Percentiles rank a stretch among this genome's conserved stretches.
Conservation (phyloP, 2,797 vertebrate genomes). For the Ibycter americanus region DNA sequence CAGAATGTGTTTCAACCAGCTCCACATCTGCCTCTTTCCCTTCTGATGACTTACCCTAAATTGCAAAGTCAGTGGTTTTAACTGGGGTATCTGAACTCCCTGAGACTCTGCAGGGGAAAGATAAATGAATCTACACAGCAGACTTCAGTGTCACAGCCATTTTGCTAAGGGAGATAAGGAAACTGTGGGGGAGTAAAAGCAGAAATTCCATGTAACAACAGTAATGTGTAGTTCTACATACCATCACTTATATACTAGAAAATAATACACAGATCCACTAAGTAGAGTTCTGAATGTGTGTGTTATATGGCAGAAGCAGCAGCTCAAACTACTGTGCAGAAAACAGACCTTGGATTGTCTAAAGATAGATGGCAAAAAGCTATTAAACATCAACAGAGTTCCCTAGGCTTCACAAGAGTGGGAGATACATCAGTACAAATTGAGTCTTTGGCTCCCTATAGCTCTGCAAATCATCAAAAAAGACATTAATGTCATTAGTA, state of each 20-base stretch:
- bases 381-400: neutral
- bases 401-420: neutral
- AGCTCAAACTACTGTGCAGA: neutral
- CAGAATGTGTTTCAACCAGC: neutral
- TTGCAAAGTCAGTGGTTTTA: constrained; percentile 18
- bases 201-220: neutral
- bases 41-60: neutral
- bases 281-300: neutral
- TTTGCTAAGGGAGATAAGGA: constrained; percentile 18
- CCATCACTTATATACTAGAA: neutral
- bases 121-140: neutral
- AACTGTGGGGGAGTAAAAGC: neutral
- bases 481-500: constrained; percentile 61
- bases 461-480: constrained; percentile 60
- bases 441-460: constrained; percentile 9
- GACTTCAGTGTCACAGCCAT: neutral
- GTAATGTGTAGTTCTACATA: neutral
- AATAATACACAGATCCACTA: neutral
- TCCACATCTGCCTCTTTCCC: neutral
- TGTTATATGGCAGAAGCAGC: neutral
- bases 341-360: constrained; percentile 40
- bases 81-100: neutral
- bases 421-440: constrained; percentile 34
- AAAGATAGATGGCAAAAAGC: constrained; percentile 20
- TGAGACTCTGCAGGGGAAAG: neutral